These are phyloP conservation scores for Pyrocoelia pectoralis DNA, from an alignment of 2,888 invertebrate species.

Conservation along the genomic window DNA sequence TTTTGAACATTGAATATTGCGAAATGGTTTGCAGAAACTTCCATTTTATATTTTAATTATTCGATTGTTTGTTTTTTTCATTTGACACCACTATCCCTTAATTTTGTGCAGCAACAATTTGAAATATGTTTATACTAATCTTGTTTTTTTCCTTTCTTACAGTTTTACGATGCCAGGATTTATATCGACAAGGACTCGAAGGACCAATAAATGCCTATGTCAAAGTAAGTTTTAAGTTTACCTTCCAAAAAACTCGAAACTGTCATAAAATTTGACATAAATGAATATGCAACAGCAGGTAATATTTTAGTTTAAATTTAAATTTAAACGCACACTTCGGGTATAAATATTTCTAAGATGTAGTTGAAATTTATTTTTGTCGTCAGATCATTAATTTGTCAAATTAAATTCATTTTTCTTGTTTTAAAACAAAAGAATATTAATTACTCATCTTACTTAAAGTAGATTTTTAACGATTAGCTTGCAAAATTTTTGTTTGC, in stretches of 20 bases:
- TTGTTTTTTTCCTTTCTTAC: constrained; percentile 51
- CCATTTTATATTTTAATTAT: no score
- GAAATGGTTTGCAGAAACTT: no score
- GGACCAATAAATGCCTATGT: constrained; percentile 82
- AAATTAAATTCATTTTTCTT: no score
- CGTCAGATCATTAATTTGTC: constrained; percentile 17
- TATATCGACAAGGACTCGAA: constrained; percentile 64
- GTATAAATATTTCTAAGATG: constrained; percentile 4
- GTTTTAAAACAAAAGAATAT: no score
- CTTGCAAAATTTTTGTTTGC: constrained; percentile 8
- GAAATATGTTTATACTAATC: no score
- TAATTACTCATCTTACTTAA: no score
- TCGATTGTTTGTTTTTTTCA: no score
- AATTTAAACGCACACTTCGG: constrained; percentile 16
- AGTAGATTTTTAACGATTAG: not conserved
- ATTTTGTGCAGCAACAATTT: no score
- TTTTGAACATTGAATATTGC: no score
- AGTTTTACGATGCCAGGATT: constrained; percentile 82
- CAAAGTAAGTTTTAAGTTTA: constrained; percentile 69
- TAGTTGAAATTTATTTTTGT: constrained; percentile 18
- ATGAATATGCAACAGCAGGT: not conserved
- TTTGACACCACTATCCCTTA: no score
- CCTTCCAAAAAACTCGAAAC: not conserved
- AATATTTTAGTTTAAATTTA: not conserved
- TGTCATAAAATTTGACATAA: not conserved